phyloP scores from a whole-genome alignment of 2,113 vertebrate species.

The Epinephelus fuscoguttatus region DNA sequence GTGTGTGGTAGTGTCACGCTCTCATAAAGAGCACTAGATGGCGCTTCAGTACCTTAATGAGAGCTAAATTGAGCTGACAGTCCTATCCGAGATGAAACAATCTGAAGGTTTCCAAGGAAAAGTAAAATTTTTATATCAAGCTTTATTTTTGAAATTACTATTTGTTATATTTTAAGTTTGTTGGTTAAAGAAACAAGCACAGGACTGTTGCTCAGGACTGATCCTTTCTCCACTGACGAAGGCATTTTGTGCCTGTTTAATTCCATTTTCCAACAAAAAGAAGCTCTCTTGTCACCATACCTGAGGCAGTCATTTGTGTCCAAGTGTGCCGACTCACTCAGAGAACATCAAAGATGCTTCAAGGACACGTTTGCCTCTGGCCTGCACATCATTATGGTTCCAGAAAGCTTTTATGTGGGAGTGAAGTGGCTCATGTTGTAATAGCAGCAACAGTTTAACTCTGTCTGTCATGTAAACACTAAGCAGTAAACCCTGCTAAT shows the following conservation, averaged over 20 bases:
- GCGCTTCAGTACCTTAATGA: slow-evolving; percentile 41
- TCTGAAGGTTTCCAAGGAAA: not conserved
- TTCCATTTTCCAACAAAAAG: not conserved
- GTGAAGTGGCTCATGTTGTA: slow-evolving; percentile 22
- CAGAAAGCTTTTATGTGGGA: slow-evolving; percentile 25
- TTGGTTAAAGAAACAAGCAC: no score
- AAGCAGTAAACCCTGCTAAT: slow-evolving; percentile 37
- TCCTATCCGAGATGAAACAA: not conserved
- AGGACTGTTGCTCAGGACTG: not conserved
- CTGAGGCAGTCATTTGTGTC: not conserved
- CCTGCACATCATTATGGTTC: slow-evolving; percentile 11
- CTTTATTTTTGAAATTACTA: not conserved
- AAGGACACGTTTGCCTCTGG: not conserved
- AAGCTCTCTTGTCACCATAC: not conserved
- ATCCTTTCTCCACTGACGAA: not conserved
- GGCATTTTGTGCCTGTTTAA: not conserved
- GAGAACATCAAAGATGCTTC: slow-evolving; percentile 2
- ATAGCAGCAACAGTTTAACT: slow-evolving; percentile 49
- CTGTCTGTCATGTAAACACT: slow-evolving; percentile 35
- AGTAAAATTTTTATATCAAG: not conserved
- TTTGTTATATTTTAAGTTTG: not conserved
- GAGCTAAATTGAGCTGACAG: not conserved
- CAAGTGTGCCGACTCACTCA: not conserved
- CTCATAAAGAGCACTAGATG: slow-evolving; percentile 64
- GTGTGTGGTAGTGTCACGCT: not conserved